phyloP scores from a whole-genome alignment of 2,797 vertebrate genomes.

The Enteromius viviparus region DNA sequence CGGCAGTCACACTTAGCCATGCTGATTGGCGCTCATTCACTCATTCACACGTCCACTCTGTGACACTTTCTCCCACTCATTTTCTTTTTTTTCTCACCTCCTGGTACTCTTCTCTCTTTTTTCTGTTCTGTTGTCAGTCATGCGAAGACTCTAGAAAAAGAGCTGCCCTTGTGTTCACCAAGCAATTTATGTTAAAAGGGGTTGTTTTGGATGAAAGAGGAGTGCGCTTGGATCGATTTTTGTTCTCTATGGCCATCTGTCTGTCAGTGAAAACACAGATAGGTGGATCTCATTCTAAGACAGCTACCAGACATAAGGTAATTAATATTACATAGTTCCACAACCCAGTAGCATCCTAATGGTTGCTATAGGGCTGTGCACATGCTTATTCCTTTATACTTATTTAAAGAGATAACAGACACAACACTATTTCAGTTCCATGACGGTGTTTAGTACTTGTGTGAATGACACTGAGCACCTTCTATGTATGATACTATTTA shows the following conservation, averaged over 20 bases:
- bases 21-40: constrained; percentile 39
- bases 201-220: constrained; percentile 6
- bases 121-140: constrained; percentile 24
- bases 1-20: constrained; percentile 27
- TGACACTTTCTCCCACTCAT: constrained; percentile 40
- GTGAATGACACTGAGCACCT: too few relatives aligned
- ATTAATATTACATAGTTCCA: constrained; percentile 14
- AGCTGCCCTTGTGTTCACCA: not conserved
- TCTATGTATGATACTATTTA: too few relatives aligned
- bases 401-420: too few relatives aligned
- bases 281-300: constrained; percentile 6
- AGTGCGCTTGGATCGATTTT: not conserved
- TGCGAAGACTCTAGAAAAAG: constrained; percentile 2
- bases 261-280: constrained; percentile 7
- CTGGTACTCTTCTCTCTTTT: constrained; percentile 16
- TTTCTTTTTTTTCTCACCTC: constrained; percentile 19
- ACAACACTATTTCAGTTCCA: too few relatives aligned
- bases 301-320: not conserved
- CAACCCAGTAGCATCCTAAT: not conserved
- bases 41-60: constrained; percentile 42
- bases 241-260: constrained; percentile 9
- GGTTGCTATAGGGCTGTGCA: not conserved
- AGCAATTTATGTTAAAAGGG: constrained; percentile 25
- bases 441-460: too few relatives aligned
- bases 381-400: not conserved